Evolutionary conservation across 2,797 vertebrate species (phyloP).

Genomic region (Enoplosus armatus): DNA sequence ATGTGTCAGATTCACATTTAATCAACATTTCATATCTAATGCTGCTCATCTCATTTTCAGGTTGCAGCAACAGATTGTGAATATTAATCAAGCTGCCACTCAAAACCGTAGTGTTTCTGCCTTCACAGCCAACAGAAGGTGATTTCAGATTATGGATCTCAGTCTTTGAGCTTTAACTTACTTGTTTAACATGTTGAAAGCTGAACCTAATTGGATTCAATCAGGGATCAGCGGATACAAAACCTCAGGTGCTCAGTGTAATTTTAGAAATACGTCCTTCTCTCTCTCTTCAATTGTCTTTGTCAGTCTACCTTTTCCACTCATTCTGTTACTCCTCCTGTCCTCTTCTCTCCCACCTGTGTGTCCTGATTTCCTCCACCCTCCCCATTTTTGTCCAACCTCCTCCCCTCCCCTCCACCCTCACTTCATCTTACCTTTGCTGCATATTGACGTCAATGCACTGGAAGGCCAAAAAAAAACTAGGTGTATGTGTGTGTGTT

Average conservation of each 20-base stretch:
- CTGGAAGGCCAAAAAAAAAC: conserved; percentile 1
- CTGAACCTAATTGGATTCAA: neutral
- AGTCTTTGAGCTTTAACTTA: neutral
- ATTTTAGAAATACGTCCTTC: neutral
- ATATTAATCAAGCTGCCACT: neutral
- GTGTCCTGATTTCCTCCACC: neutral
- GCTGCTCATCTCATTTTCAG: neutral
- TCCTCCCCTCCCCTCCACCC: neutral
- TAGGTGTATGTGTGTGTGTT: neutral
- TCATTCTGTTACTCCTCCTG: neutral
- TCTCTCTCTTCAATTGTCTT: neutral
- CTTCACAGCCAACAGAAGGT: neutral
- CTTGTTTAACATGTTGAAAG: neutral
- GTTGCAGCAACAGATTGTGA: neutral
- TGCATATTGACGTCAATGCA: conserved; percentile 36
- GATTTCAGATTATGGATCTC: neutral
- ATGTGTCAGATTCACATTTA: neutral
- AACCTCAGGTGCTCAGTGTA: neutral
- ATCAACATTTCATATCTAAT: conserved; percentile 7
- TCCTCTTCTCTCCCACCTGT: neutral
- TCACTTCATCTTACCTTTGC: conserved; percentile 16
- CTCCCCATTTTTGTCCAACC: neutral
- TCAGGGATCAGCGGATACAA: neutral
- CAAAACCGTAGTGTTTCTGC: neutral
- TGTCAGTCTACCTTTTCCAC: neutral